Base-by-base conservation (phyloP, 64 coral and sea anemone genomes). In the Dendrophyllia cribrosa region DNA sequence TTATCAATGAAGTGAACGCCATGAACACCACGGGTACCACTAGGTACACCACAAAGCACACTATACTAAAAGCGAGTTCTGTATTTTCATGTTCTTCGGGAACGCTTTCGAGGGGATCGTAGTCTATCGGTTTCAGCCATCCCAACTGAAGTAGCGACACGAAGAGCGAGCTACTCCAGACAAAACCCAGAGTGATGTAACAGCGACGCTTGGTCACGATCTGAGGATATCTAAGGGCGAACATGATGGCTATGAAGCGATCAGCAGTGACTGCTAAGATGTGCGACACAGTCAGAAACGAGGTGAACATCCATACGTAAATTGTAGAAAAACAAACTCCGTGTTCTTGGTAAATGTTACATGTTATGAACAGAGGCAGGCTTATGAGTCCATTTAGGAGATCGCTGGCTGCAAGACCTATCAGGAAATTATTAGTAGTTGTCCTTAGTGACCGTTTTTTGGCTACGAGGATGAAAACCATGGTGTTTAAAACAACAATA, bases 211-310 rank as follows among this genome's bases (percentile, higher is more conserved):
- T 44, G 5, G 94, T 95, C 5, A 95, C 84, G 22, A 91, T 78
- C 58, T 78, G 63, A 20, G 79, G 58, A 51, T 95, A 95, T 7
- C 89, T 74, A 6, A 95, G 64, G 11, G 94, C 91, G 46, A 87
- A 86, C 43, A 95, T 79, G 43, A 95, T 95, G 9, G 75, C 89
- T 53, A 95, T 84, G 25, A 92, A 95, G 14, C 94, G 88, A 66
- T 95, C 94, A 23, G 80, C 61, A 25, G 94, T 92, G 20, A 92
- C 80, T 5, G 85, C 66, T 15, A 92, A 21, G 46, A 95, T 66
- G n/a, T 95, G 94, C 59, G 86, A 74, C 9, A 95, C 64, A 9
- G 94, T 91, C 11, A 90, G 79, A 66, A 92, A 90, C 0, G 94
- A 91, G 4, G 94, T 92, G 46, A 95, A 88, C 67, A 78, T 83